A percentile compares a stretch with the other conserved stretches of the same genome.
Evolutionary conservation across 2,797 vertebrate genomes (phyloP).

Genomic region (Astyanax mexicanus): DNA sequence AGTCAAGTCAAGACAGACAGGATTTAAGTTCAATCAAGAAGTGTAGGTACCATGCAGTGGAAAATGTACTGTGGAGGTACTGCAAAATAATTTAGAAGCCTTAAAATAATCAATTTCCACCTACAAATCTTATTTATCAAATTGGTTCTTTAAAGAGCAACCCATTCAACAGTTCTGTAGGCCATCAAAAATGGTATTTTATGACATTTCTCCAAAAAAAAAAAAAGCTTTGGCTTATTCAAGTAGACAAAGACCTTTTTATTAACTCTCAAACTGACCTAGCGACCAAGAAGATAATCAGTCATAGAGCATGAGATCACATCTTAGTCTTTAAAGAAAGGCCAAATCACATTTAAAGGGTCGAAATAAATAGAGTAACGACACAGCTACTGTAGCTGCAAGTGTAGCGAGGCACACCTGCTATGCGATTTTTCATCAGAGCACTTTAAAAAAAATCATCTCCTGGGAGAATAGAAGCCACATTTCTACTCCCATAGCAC

Average conservation of each 20-base stretch:
- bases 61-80: no score
- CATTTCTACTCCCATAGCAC: neutral
- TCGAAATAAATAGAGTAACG: neutral
- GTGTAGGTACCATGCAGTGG: no score
- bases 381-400: no score
- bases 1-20: no score
- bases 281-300: neutral
- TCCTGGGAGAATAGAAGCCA: neutral
- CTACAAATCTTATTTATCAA: neutral
- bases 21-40: no score
- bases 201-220: no score
- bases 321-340: neutral
- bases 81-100: no score
- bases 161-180: neutral
- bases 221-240: no score
- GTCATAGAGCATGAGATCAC: neutral
- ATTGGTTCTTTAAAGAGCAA: neutral
- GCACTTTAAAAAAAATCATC: neutral
- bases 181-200: no score
- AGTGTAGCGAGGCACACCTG: neutral
- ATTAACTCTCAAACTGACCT: neutral
- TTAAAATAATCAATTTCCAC: no score
- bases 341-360: neutral
- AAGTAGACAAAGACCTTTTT: no score
- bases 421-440: conserved; percentile 12